A percentile compares a stretch with the other conserved stretches of the same genome.
These are phyloP conservation scores for Microctenopoma steveboyesi DNA, from an alignment of 2,797 vertebrate species.

Conservation along the genomic window DNA sequence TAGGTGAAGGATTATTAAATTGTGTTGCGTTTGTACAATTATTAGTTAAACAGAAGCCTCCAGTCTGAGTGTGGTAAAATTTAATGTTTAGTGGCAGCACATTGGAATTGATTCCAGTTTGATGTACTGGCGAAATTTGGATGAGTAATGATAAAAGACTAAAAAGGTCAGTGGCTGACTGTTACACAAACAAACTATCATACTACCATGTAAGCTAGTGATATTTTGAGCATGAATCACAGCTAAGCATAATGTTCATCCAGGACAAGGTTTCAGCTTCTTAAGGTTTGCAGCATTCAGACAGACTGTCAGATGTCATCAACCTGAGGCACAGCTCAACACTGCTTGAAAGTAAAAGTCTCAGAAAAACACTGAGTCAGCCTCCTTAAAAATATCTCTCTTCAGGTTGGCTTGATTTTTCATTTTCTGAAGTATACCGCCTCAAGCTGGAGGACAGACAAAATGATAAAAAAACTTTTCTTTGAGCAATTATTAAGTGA, in stretches of 20 bases:
- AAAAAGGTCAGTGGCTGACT: neutral
- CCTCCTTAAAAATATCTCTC: neutral
- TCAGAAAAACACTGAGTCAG: neutral
- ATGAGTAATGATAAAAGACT: slow-evolving; percentile 10
- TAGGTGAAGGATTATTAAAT: slow-evolving; percentile 44
- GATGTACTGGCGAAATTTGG: neutral
- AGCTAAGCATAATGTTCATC: neutral
- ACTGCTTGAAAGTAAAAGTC: neutral
- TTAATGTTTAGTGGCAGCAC: slow-evolving; percentile 45
- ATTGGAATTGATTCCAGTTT: slow-evolving; percentile 22
- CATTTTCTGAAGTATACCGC: neutral
- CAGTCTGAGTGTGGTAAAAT: slow-evolving; percentile 24
- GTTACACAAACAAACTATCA: slow-evolving; percentile 3
- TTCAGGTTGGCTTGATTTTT: neutral
- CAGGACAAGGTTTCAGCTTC: neutral
- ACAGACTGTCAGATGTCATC: slow-evolving; percentile 6
- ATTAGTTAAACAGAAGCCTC: slow-evolving; percentile 27
- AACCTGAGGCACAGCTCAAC: neutral
- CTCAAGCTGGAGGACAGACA: neutral
- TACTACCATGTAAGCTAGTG: neutral
- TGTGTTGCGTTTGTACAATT: slow-evolving; percentile 52
- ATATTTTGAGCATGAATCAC: slow-evolving; percentile 6
- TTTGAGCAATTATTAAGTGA: neutral
- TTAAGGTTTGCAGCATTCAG: neutral
- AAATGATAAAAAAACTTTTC: neutral